Conservation (phyloP, 2,113 vertebrate species). For the Peromyscus leucopus region DNA sequence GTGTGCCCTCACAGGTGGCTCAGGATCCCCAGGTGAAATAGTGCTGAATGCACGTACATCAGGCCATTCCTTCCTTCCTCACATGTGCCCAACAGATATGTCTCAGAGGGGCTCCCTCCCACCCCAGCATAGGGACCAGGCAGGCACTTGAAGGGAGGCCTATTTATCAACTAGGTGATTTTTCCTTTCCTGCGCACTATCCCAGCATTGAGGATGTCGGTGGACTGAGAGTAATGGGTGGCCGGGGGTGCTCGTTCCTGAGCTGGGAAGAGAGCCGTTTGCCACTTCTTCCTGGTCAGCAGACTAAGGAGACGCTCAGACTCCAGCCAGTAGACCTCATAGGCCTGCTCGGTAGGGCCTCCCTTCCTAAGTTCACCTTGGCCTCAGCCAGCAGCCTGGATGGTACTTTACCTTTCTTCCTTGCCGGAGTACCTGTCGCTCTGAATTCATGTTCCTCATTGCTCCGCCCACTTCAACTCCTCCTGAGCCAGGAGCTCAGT, state of each 20-base stretch:
- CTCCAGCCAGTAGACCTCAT: slow-evolving; percentile 54
- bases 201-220: not conserved
- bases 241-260: slow-evolving; percentile 72
- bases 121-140: not conserved
- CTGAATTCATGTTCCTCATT: too few relatives aligned
- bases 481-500: not conserved
- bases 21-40: not conserved
- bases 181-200: slow-evolving; percentile 7
- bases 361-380: not conserved
- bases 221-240: slow-evolving; percentile 52
- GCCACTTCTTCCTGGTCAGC: slow-evolving; percentile 75
- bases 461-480: not conserved
- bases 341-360: not conserved
- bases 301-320: not conserved
- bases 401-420: not conserved
- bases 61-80: not conserved
- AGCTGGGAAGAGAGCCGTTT: slow-evolving; percentile 73
- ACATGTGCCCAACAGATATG: not conserved
- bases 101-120: not conserved
- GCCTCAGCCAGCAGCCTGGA: not conserved
- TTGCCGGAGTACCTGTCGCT: too few relatives aligned
- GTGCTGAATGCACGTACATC: rapidly evolving
- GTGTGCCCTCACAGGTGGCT: not conserved
- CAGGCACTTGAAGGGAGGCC: not conserved
- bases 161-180: slow-evolving; percentile 13